Percentiles rank a stretch among this genome's conserved stretches.
Conservation (phyloP, 2,113 vertebrate species). For the Sinocyclocheilus grahami region DNA sequence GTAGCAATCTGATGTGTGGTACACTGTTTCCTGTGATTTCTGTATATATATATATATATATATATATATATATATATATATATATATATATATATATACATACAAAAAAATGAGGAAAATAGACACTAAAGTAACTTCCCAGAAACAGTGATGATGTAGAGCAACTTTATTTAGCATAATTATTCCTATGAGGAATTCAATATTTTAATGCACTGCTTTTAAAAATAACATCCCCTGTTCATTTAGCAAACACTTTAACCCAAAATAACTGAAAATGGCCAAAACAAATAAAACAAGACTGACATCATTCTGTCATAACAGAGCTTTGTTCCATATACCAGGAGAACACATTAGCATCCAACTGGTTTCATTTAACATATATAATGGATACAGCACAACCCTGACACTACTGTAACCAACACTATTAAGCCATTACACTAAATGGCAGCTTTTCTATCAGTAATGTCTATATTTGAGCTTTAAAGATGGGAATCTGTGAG, state of each 20-base stretch:
- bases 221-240: not conserved
- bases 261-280: not conserved
- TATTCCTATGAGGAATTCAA: not conserved
- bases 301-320: not conserved
- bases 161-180: not conserved
- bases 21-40: too few species aligned
- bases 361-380: not conserved
- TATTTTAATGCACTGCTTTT: not conserved
- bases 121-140: not conserved
- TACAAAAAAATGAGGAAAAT: not conserved
- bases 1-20: too few species aligned
- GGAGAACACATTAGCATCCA: not conserved
- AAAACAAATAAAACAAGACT: not conserved
- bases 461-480: constrained; percentile 11
- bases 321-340: not conserved
- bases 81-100: too few species aligned
- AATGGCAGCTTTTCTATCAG: not conserved
- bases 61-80: too few species aligned
- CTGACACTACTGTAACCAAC: not conserved
- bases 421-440: not conserved
- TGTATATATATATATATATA: too few species aligned
- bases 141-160: not conserved
- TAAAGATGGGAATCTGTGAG: not conserved
- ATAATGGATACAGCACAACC: not conserved
- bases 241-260: not conserved